Evolutionary conservation across 2,888 invertebrate species (phyloP).

Genomic region (Villa cingulata): DNA sequence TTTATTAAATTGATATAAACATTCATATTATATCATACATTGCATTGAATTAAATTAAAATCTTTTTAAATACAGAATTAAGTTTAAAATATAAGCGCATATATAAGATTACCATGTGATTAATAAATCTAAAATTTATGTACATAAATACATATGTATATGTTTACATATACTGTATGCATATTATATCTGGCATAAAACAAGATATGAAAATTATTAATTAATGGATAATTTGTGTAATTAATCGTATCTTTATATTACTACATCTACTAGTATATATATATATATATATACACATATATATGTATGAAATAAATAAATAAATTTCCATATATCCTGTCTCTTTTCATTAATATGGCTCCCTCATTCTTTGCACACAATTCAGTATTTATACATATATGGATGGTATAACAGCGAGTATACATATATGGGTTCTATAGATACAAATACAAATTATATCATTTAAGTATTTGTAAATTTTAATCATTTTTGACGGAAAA

Average conservation of each 20-base stretch:
- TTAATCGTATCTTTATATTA: conserved; percentile 13
- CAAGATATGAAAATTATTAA: conserved; percentile 15
- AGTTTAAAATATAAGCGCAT: too few species aligned
- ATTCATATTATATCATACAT: not conserved
- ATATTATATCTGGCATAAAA: conserved; percentile 1
- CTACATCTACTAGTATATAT: not conserved
- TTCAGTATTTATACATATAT: too few species aligned
- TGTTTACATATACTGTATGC: not conserved
- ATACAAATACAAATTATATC: too few species aligned
- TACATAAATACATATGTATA: too few species aligned
- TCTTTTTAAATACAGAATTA: not conserved
- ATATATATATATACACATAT: not conserved
- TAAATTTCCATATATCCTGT: too few species aligned
- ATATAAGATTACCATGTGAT: too few species aligned
- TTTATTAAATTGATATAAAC: not conserved
- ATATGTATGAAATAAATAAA: not conserved
- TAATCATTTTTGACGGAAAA: not conserved
- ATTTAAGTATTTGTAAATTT: too few species aligned
- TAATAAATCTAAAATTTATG: too few species aligned
- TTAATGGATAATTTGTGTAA: conserved; percentile 16
- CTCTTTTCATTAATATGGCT: too few species aligned
- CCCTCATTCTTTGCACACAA: too few species aligned
- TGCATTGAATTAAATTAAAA: not conserved
- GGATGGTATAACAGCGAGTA: too few species aligned
- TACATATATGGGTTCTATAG: too few species aligned